Base-by-base conservation (phyloP, 2,797 vertebrate species). In the Podarcis lilfordi region DNA sequence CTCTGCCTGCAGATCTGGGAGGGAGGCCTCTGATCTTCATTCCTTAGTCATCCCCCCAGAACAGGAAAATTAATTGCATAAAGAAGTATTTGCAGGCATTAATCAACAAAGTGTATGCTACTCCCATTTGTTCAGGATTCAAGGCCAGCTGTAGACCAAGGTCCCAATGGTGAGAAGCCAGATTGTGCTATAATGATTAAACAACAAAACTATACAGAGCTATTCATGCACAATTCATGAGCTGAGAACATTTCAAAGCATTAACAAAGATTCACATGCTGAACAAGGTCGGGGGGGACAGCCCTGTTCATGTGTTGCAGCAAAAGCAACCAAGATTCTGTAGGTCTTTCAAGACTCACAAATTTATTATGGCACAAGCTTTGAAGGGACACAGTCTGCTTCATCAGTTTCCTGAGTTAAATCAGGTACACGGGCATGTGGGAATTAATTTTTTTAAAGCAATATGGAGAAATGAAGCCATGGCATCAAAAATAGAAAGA, bases 141-240 rank as follows among this genome's bases (percentile, higher is more conserved):
- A 88, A 78, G 86, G 74, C 45, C 45, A 78, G 9, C n/a, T 81
- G 74, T 71, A 81, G 66, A 66, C 75, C 82, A 68, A 66, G 23
- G 2, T 87, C 68, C 69, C 87, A 71, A 6, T 50, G 77, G 1
- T 37, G 89, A 86, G 80, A 92, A 92, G 13, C 32, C 71, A 92
- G 43, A 80, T 8, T 86, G 3, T 77, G 86, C 37, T 0, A 0
- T 55, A 89, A 88, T 89, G 72, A 25, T 29, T 74, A 80, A 84
- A 29, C n/a, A 80, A 66, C 1, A 74, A 66, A 86, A 91, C 86
- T 88, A 84, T 69, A 75, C 86, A 92, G 55, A n/a, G 82, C 1
- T 92, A 88, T 82, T 71, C 13, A 23, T 88, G 55, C 78, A 92
- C 32, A 81, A 43, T 8, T 87, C 19, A 90, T 85, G 84, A 88